phyloP scores from a whole-genome alignment of 1,140 invertebrate genomes.

The Ylistrum balloti region DNA sequence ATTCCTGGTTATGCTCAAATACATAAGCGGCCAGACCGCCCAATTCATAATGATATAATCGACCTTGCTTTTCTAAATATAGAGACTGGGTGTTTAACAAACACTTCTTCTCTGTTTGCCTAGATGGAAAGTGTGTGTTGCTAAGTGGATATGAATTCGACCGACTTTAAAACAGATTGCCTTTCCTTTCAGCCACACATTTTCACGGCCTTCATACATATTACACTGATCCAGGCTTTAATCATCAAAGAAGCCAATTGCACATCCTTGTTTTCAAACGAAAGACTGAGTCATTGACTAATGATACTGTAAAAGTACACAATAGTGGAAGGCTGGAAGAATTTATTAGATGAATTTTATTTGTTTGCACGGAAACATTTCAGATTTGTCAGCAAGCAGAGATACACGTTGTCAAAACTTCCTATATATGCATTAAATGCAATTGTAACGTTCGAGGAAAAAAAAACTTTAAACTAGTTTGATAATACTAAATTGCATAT shows the following conservation, averaged over 20 bases:
- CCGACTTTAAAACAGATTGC: slow-evolving; percentile 38
- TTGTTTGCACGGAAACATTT: too few relatives aligned
- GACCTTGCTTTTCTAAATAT: slow-evolving; percentile 39
- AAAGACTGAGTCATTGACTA: background rate
- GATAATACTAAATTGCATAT: too few relatives aligned
- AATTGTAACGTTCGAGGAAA: too few relatives aligned
- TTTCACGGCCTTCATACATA: background rate
- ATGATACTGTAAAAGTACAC: too few relatives aligned
- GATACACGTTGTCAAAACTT: too few relatives aligned
- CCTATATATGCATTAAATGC: too few relatives aligned
- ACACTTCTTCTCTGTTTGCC: slow-evolving; percentile 32
- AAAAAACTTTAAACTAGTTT: too few relatives aligned
- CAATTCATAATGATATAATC: slow-evolving; percentile 36
- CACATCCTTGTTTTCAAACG: background rate
- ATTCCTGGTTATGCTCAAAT: slow-evolving; percentile 38
- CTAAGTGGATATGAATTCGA: slow-evolving; percentile 39
- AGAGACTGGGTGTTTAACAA: background rate
- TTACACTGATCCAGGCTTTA: background rate
- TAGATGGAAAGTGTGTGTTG: slow-evolving; percentile 22
- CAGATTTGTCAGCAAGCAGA: too few relatives aligned
- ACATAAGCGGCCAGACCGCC: slow-evolving; percentile 36
- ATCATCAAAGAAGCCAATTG: slow-evolving; percentile 23
- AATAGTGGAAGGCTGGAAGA: too few relatives aligned
- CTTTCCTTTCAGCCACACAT: background rate
- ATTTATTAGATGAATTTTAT: too few relatives aligned